These are phyloP conservation scores for Archips xylosteana DNA, from an alignment of 2,888 invertebrate genomes.

Conservation along the genomic window DNA sequence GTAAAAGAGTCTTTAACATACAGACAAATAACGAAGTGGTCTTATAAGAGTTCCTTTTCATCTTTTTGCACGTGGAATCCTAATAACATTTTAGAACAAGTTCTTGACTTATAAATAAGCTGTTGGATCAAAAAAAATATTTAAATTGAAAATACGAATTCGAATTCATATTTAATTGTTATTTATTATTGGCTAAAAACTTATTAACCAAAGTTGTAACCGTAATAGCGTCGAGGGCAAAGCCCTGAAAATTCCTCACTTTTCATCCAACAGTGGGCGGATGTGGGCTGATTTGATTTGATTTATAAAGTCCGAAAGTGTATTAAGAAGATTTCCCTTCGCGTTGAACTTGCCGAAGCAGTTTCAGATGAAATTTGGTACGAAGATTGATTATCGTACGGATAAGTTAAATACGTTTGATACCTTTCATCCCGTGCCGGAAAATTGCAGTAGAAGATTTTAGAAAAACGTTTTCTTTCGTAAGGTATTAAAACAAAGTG, in stretches of 20 bases:
- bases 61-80: no score
- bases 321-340: slow-evolving; percentile 3
- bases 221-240: neutral
- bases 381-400: slow-evolving; percentile 2
- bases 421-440: neutral
- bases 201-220: neutral
- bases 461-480: neutral
- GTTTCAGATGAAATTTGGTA: slow-evolving; percentile 1
- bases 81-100: no score
- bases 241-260: neutral
- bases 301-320: slow-evolving; percentile 7
- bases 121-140: no score
- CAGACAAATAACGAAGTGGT: no score
- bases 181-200: neutral
- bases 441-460: neutral
- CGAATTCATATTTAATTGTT: no score
- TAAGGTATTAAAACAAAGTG: no score
- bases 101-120: no score
- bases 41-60: no score
- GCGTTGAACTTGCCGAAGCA: neutral
- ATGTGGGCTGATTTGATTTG: neutral
- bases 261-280: neutral
- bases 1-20: no score
- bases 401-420: neutral
- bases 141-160: no score